Evolutionary conservation across 2,113 vertebrate species (phyloP).

Genomic region (Macaca nemestrina): DNA sequence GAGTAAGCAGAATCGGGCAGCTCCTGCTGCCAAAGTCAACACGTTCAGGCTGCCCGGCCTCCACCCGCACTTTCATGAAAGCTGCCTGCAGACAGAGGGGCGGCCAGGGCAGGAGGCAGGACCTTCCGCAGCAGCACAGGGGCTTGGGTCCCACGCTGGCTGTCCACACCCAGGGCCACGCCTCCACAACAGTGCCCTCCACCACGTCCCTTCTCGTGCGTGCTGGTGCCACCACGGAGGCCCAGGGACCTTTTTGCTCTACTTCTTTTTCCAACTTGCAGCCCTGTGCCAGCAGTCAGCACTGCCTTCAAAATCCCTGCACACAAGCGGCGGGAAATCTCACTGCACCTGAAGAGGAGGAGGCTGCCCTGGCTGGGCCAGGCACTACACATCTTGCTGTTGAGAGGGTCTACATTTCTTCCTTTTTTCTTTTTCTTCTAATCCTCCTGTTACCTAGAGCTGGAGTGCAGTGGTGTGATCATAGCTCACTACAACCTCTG

Average conservation of each 20-base stretch:
- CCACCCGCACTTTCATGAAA: background rate
- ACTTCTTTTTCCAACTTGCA: background rate
- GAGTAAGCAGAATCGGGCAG: background rate
- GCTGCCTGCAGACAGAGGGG: background rate
- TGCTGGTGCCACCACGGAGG: too few relatives aligned
- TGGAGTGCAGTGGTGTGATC: too few relatives aligned
- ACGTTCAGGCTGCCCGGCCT: background rate
- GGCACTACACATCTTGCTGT: too few relatives aligned
- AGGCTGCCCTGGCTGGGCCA: rapidly evolving
- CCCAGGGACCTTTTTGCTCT: background rate
- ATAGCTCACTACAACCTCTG: too few relatives aligned
- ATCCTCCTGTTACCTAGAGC: too few relatives aligned
- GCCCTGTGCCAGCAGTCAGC: background rate
- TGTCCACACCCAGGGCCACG: background rate
- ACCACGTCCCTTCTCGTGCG: background rate
- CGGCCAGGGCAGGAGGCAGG: background rate
- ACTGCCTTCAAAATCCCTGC: background rate
- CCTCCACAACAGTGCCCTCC: too few relatives aligned
- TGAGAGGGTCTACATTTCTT: too few relatives aligned
- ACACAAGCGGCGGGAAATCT: rapidly evolving
- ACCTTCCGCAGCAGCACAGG: background rate
- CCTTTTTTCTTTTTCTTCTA: too few relatives aligned
- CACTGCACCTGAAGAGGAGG: too few relatives aligned
- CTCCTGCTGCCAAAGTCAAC: background rate
- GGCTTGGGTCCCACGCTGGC: background rate